Base-by-base conservation (phyloP, 2,113 vertebrate species). In the Pontoporia blainvillei region DNA sequence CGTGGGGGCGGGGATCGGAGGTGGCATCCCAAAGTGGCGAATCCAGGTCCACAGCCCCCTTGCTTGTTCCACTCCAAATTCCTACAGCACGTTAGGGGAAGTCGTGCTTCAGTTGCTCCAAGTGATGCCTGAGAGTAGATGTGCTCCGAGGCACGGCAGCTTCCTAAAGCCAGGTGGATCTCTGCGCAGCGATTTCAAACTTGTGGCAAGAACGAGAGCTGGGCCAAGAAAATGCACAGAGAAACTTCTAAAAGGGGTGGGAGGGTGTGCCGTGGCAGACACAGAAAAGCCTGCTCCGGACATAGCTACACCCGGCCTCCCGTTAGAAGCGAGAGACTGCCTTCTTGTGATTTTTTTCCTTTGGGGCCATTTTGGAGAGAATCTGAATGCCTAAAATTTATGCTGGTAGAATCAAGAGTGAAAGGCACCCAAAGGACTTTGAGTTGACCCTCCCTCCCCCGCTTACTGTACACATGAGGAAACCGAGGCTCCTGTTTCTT, bases 31-130 rank as follows among this genome's bases (percentile, higher is more conserved):
- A 64, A 93, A 96, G 64, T 66, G 29, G 34, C 44, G 8, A 96
- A 39, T 92, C 64, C 79, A 44, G 91, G 66, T 92, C 81, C 73
- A 69, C 1, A 1, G 62, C 75, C 57, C 31, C 82, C 91, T 83
- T 29, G 75, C 75, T 95, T 89, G 86, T 91, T 96, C 87, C 2
- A 20, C 92, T 97, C 96, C 94, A 95, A 96, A 95, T 95, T 97
- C 88, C 92, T 52, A 7, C 21, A n/a, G 92, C 57, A 67, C 71
- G 73, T 91, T 83, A 61, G 86, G 92, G 76, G 34, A 86, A 95
- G 71, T 91, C 95, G 75, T 27, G 61, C 96, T 98, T 92, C 89
- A 91, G 78, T 96, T 96, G 92, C 86, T 88, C 34, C 49, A 54
- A 95, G 83, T 8, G 0, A 46, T 71, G 81, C 64, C 93, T 91